Conservation (phyloP, 2,888 invertebrate species). For the Acronicta leporina region DNA sequence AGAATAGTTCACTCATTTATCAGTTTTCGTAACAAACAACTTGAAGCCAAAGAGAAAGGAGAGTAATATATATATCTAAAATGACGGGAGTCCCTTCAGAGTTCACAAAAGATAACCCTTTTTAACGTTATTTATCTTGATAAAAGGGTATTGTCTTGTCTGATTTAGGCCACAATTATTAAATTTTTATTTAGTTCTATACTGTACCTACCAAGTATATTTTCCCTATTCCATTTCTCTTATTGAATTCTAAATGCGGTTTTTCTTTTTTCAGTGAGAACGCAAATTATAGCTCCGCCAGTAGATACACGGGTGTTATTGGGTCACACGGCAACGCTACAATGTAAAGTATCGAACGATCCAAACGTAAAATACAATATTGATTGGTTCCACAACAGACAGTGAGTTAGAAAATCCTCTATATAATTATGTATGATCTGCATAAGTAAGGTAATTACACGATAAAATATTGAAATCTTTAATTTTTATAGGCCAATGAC, state of each 20-base stretch:
- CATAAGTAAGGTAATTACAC: conserved; percentile 3
- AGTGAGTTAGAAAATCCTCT: conserved; percentile 87
- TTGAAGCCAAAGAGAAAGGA: conserved; percentile 23
- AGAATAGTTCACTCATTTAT: background rate
- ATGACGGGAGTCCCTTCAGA: conserved; percentile 26
- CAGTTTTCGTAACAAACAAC: conserved; percentile 11
- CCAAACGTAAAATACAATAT: conserved; percentile 95
- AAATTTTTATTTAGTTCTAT: too few relatives aligned
- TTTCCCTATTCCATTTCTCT: background rate
- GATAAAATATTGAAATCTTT: conserved; percentile 1
- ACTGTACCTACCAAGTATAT: too few relatives aligned
- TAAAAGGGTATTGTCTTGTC: too few relatives aligned
- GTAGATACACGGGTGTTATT: conserved; percentile 97
- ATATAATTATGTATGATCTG: conserved; percentile 15
- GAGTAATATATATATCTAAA: conserved; percentile 40
- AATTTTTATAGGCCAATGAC: conserved; percentile 78
- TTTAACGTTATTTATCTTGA: conserved; percentile 30
- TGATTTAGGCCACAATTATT: too few relatives aligned
- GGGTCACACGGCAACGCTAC: conserved; percentile 97
- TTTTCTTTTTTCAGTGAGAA: conserved; percentile 91
- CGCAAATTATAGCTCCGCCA: conserved; percentile 97
- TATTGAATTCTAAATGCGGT: conserved; percentile 4
- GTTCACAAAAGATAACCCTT: conserved; percentile 34
- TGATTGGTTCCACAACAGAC: conserved; percentile 96
- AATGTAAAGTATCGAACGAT: conserved; percentile 98